phyloP scores from a whole-genome alignment of 1,140 invertebrate species.

The Lepidurus apus region DNA sequence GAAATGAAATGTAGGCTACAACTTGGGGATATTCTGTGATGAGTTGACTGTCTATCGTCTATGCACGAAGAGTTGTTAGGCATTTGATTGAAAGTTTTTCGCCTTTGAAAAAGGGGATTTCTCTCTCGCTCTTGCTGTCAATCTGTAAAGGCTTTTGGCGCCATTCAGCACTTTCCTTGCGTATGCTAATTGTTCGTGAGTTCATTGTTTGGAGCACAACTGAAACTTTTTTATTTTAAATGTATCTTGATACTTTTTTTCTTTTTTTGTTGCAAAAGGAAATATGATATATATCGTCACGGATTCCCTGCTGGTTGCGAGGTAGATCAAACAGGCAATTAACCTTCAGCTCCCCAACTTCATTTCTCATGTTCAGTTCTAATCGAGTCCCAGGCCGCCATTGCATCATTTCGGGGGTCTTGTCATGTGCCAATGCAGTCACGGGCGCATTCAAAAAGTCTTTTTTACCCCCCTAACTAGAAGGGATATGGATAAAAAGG shows the following conservation, averaged over 20 bases:
- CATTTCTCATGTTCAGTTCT: constrained; percentile 22
- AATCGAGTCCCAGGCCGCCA: neutral
- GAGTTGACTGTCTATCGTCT: too few relatives aligned
- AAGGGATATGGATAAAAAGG: neutral
- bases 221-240: neutral
- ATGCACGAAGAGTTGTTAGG: too few relatives aligned
- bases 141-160: too few relatives aligned
- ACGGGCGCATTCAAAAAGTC: constrained; percentile 14
- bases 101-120: too few relatives aligned
- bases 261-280: neutral
- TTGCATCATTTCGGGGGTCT: neutral
- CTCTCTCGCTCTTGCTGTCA: too few relatives aligned
- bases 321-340: constrained; percentile 21
- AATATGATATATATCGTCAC: neutral
- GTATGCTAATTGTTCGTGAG: too few relatives aligned
- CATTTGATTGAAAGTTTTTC: too few relatives aligned
- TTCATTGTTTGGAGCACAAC: too few relatives aligned
- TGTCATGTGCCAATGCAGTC: constrained; percentile 15
- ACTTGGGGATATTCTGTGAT: too few relatives aligned
- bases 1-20: too few relatives aligned
- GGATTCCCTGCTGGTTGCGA: constrained; percentile 13
- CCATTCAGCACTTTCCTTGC: too few relatives aligned
- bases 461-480: neutral
- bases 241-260: neutral
- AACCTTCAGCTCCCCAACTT: constrained; percentile 21